Evolutionary conservation across 2,888 invertebrate genomes (phyloP).

Genomic region (Campoplex nolae): DNA sequence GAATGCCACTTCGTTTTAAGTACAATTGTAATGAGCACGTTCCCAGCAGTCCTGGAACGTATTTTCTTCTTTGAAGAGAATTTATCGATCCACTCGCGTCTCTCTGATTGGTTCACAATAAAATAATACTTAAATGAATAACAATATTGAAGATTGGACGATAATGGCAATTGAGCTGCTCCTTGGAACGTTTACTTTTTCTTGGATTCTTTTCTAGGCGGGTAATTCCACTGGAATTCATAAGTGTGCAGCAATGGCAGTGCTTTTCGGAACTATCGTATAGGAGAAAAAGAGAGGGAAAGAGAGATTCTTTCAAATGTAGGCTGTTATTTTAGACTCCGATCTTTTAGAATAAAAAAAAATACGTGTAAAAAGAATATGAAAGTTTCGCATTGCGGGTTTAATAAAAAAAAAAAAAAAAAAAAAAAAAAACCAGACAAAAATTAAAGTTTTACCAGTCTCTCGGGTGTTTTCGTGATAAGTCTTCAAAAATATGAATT

Average conservation of each 20-base stretch:
- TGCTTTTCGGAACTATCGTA: constrained; percentile 74
- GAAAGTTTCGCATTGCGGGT: constrained; percentile 40
- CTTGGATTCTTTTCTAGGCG: constrained; percentile 10
- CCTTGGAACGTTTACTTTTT: constrained; percentile 51
- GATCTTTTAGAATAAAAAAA: constrained; percentile 63
- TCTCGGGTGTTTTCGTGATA: constrained; percentile 46
- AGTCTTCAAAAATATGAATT: constrained; percentile 53
- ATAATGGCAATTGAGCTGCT: constrained; percentile 62
- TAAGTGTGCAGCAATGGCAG: constrained; percentile 78
- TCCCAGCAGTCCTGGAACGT: constrained; percentile 67
- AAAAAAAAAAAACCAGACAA: constrained; percentile 47
- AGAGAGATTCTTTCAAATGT: constrained; percentile 47
- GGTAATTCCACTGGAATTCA: constrained; percentile 38
- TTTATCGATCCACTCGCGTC: constrained; percentile 57
- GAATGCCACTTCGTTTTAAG: constrained; percentile 64
- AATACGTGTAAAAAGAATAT: constrained; percentile 51
- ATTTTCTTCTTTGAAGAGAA: constrained; percentile 49
- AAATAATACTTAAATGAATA: constrained; percentile 44
- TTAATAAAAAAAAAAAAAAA: constrained; percentile 42
- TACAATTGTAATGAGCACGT: constrained; percentile 71
- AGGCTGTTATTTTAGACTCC: constrained; percentile 54
- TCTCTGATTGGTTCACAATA: constrained; percentile 49
- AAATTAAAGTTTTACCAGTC: constrained; percentile 61
- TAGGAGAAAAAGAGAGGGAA: constrained; percentile 67
- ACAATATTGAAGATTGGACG: constrained; percentile 60